These are phyloP conservation scores for Pungitius pungitius DNA, from an alignment of 2,113 vertebrate species.

Conservation along the genomic window DNA sequence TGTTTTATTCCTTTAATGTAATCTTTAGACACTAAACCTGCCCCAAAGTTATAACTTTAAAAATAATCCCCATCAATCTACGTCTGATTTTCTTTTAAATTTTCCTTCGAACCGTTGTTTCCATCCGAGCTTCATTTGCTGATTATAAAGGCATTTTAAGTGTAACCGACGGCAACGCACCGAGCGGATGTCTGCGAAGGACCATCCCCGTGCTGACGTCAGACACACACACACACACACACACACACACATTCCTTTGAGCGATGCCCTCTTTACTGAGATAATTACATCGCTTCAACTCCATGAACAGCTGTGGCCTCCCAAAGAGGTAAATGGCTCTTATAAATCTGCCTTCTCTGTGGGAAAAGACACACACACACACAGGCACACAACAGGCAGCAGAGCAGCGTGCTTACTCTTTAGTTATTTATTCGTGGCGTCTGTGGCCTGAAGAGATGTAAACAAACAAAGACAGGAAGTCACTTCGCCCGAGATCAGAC, in stretches of 20 bases:
- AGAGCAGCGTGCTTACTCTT: slow-evolving; percentile 20
- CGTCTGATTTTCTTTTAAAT: background rate
- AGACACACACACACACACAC: slow-evolving; percentile 24
- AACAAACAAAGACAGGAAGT: no score
- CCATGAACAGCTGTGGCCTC: slow-evolving; percentile 63
- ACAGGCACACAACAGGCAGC: background rate
- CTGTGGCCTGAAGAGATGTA: background rate
- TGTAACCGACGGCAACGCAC: no score
- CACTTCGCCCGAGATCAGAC: no score
- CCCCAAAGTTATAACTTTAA: background rate
- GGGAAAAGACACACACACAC: background rate
- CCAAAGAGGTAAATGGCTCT: slow-evolving; percentile 62
- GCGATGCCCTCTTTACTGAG: slow-evolving; percentile 55
- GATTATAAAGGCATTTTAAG: background rate
- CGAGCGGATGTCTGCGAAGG: background rate
- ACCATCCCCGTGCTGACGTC: background rate
- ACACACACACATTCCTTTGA: slow-evolving; percentile 7
- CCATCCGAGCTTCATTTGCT: background rate
- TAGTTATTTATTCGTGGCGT: slow-evolving; percentile 40
- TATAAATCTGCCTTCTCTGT: slow-evolving; percentile 52
- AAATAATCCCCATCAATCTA: background rate
- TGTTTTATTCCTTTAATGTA: background rate
- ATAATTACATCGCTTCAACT: slow-evolving; percentile 63
- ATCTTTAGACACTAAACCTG: background rate
- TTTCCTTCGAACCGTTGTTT: background rate